Evolutionary conservation across 1,140 invertebrate genomes (phyloP), one percentile per base, ranked within the genome.

Genomic region (Chionoecetes opilio): DNA sequence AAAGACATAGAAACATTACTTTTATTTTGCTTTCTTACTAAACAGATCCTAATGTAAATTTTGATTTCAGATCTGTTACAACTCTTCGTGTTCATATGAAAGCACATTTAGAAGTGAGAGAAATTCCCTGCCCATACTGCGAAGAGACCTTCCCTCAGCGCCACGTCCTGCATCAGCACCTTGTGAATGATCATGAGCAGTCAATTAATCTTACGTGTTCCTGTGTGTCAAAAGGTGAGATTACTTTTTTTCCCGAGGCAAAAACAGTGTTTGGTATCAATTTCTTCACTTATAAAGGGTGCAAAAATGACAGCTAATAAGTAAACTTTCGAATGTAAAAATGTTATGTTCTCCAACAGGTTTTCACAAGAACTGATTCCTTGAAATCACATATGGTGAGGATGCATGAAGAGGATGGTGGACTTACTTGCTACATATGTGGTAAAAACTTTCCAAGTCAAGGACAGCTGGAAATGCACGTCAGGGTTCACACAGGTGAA

Each of bases 391-490:
- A 96, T 75, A 94, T 96, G 95, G 96, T 96, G 31, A 87, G 96
- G 29, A 96, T 96, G 96, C 96, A 96, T 87, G 96, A 96, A 93
- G 95, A 95, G 34, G 94, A 96, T 89, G 96, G 96, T 63, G 96
- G 96, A 31, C 93, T 96, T 41, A 96, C 94, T 53, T 96, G 96
- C 84, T 95, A 95, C 32, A 95, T 96, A 14, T 96, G 96, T 87
- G 96, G 96, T 34, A 96, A 96, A 85, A 96, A 95, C 63, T 96
- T 96, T 84, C 96, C 96, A n/a, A 96, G 95, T 53, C 96, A 96
- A 53, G 95, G 96, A n/a, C 95, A 96, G 46, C 94, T 96, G 32
- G 95, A 96, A 46, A 95, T 96, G 84, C 96, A 96, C 82, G 96
- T 96, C 14, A 82, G 96, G 34, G 95, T 96, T 31, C 96, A 96